Evolutionary conservation across 2,888 invertebrate genomes (phyloP).

Genomic region (Drosophila tripunctata): DNA sequence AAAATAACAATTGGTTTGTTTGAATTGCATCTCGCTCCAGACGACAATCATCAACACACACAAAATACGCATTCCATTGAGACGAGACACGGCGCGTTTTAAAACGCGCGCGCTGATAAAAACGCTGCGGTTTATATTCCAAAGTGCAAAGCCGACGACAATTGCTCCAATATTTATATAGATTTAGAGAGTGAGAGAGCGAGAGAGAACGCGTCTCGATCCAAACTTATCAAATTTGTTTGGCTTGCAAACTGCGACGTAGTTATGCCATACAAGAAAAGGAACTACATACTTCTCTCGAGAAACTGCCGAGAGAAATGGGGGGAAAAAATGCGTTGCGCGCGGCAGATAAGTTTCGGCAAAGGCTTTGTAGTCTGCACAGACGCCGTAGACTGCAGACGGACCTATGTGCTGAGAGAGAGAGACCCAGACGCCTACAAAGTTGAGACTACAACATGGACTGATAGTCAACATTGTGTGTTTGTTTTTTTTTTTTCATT

Average conservation of each 20-base stretch:
- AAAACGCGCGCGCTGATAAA: conserved; percentile 67
- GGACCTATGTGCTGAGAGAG: background rate
- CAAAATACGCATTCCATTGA: conserved; percentile 79
- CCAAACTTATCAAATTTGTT: conserved; percentile 67
- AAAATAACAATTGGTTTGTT: conserved; percentile 26
- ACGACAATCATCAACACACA: background rate
- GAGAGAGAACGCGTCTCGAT: conserved; percentile 10
- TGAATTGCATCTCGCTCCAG: background rate
- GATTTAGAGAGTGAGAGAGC: conserved; percentile 8
- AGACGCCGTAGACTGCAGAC: conserved; percentile 8
- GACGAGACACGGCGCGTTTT: conserved; percentile 56
- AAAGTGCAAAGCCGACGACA: conserved; percentile 58
- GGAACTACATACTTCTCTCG: too few relatives aligned
- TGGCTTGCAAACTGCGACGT: conserved; percentile 71
- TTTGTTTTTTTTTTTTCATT: background rate
- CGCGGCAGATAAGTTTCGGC: conserved; percentile 72
- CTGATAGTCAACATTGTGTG: conserved; percentile 1
- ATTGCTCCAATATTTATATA: conserved; percentile 44
- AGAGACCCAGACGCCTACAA: conserved; percentile 15
- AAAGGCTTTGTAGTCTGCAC: conserved; percentile 70
- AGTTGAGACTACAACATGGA: conserved; percentile 1
- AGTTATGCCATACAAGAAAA: conserved; percentile 42
- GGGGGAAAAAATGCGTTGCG: conserved; percentile 43
- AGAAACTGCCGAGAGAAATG: too few relatives aligned
- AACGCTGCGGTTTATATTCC: conserved; percentile 73